Conservation (phyloP, 2,113 vertebrate genomes). For the Gambusia holbrooki region DNA sequence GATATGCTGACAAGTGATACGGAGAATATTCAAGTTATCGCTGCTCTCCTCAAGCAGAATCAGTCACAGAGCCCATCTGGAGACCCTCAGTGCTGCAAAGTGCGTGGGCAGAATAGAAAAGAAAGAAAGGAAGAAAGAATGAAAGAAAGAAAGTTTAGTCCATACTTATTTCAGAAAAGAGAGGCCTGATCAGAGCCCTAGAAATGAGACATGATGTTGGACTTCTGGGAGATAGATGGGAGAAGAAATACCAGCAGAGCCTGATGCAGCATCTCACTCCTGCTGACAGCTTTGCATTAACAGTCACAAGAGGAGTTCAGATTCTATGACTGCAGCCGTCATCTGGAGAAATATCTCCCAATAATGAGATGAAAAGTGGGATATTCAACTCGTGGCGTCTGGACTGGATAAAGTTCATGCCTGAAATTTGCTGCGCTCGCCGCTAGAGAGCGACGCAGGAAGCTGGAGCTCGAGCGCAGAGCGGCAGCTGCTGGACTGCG, state of each 20-base stretch:
- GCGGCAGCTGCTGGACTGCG: slow-evolving; percentile 17
- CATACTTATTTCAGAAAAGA: slow-evolving; percentile 53
- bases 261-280: slow-evolving; percentile 7
- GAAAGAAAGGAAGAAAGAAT: no score
- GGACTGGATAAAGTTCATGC: not conserved
- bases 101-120: slow-evolving; percentile 47
- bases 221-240: slow-evolving; percentile 41
- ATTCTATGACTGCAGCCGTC: slow-evolving; percentile 5
- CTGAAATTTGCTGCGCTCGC: slow-evolving; percentile 54
- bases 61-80: slow-evolving; percentile 71
- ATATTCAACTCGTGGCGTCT: not conserved
- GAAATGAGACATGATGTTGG: slow-evolving; percentile 49
- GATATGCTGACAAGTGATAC: slow-evolving; percentile 52
- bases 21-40: slow-evolving; percentile 62
- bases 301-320: slow-evolving; percentile 1
- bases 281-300: slow-evolving; percentile 9
- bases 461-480: not conserved
- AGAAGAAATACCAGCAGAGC: slow-evolving; percentile 26
- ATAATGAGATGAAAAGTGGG: not conserved
- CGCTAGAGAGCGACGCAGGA: slow-evolving; percentile 78
- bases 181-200: slow-evolving; percentile 24
- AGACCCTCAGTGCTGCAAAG: slow-evolving; percentile 63
- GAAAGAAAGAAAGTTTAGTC: slow-evolving; percentile 42
- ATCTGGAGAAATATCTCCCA: not conserved
- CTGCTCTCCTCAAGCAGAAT: slow-evolving; percentile 38